A percentile compares a stretch with the other conserved stretches of the same genome.
These are phyloP conservation scores for Sciurus niger DNA, from an alignment of 2,113 vertebrate species.

Conservation along the genomic window DNA sequence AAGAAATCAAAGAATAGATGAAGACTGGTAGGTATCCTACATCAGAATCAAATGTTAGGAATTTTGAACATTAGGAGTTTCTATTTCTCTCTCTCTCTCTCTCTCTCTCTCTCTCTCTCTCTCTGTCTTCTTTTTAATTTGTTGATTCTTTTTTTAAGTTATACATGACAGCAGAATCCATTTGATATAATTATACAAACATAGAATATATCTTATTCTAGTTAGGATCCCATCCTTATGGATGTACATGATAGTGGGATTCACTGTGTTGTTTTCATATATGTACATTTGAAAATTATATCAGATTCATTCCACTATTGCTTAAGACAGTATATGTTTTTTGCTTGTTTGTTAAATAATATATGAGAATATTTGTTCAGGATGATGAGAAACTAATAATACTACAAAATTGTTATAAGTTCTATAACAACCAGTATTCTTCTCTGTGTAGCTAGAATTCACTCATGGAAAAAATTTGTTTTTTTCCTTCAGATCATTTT, in stretches of 20 bases:
- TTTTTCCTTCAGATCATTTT: not conserved
- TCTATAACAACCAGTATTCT: not conserved
- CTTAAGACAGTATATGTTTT: not conserved
- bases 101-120: no score
- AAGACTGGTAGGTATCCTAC: not conserved
- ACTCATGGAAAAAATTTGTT: not conserved
- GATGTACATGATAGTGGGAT: no score
- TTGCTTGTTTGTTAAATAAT: not conserved
- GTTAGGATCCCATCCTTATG: no score
- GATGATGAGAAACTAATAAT: not conserved
- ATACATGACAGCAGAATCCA: no score
- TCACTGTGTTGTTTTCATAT: no score
- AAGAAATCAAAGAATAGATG: conserved; percentile 64
- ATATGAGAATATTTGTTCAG: not conserved
- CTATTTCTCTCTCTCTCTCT: no score
- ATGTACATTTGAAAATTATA: no score
- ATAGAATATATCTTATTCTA: no score
- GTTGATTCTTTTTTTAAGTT: no score
- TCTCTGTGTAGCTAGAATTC: not conserved
- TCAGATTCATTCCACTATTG: not conserved
- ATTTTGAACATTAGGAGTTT: not conserved
- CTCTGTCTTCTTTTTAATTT: no score
- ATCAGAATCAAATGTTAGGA: not conserved
- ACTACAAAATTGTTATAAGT: not conserved
- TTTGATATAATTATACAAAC: no score